Percentiles rank a stretch among this genome's conserved stretches.
phyloP scores from a whole-genome alignment of 30 jellyfish, hydroid and myxozoan species.

The Hydractinia symbiolongicarpus region DNA sequence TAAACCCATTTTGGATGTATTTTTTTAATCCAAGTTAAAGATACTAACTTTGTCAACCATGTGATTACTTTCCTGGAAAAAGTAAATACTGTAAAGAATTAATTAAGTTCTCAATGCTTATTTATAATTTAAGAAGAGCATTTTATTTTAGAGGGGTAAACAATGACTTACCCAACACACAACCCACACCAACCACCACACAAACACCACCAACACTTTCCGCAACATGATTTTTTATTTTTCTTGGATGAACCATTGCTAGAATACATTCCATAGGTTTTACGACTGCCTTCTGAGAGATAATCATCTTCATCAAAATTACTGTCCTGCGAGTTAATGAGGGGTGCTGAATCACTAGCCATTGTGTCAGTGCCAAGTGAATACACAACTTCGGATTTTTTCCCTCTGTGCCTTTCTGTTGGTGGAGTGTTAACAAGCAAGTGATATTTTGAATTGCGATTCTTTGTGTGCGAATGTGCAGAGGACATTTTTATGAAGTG shows the following conservation, averaged over 20 bases:
- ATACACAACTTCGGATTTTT: not conserved
- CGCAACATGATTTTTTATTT: constrained; percentile 44
- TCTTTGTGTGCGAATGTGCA: not conserved
- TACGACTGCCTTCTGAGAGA: constrained; percentile 80
- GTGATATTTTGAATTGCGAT: not conserved
- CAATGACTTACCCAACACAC: too few relatives aligned
- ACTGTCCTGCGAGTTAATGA: constrained; percentile 26
- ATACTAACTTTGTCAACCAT: too few relatives aligned
- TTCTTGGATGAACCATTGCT: constrained; percentile 34
- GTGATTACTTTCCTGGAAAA: too few relatives aligned
- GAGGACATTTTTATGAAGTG: not conserved
- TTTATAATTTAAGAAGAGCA: too few relatives aligned
- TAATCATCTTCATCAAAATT: constrained; percentile 89
- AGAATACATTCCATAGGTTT: constrained; percentile 24
- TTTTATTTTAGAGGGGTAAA: too few relatives aligned
- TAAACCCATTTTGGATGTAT: too few relatives aligned
- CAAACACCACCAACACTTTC: constrained; percentile 76
- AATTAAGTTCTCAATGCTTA: too few relatives aligned
- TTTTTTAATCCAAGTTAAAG: too few relatives aligned
- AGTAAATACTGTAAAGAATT: too few relatives aligned
- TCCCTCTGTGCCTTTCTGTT: not conserved
- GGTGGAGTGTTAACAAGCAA: not conserved
- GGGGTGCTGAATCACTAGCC: constrained; percentile 38
- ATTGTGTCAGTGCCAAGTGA: constrained; percentile 20
- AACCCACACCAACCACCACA: constrained; percentile 57